Percentiles rank a stretch among this genome's conserved stretches.
phyloP scores from a whole-genome alignment of 2,797 vertebrate species.

The Yasuhikotakia modesta region DNA sequence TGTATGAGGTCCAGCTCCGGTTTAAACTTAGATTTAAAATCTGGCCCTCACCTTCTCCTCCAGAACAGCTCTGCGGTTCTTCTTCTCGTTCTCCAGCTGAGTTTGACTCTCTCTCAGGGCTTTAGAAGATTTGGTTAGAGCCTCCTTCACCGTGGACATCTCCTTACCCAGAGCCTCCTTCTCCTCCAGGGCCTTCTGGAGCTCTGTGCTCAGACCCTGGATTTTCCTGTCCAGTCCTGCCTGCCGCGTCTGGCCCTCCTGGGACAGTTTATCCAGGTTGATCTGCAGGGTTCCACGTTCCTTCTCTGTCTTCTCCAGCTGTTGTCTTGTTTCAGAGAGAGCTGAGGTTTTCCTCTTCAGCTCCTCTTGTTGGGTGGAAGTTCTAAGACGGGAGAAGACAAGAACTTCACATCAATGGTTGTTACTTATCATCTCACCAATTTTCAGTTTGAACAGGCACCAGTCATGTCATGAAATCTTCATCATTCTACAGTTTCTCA shows the following conservation, averaged over 20 bases:
- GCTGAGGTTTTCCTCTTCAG: constrained; percentile 83
- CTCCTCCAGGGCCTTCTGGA: constrained; percentile 80
- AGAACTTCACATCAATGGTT: neutral
- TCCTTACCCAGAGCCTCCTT: constrained; percentile 82
- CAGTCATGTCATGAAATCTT: neutral
- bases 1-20: neutral
- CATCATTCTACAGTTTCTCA: neutral
- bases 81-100: constrained; percentile 86
- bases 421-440: neutral
- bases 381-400: constrained; percentile 58
- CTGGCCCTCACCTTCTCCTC: constrained; percentile 84
- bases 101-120: constrained; percentile 82
- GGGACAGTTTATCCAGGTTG: constrained; percentile 79
- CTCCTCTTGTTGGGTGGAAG: constrained; percentile 76
- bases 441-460: too few relatives aligned
- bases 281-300: constrained; percentile 78
- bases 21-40: too few relatives aligned
- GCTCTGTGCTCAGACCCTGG: constrained; percentile 72
- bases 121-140: constrained; percentile 78
- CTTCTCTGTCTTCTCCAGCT: constrained; percentile 78
- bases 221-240: constrained; percentile 79
- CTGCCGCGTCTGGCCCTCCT: constrained; percentile 76
- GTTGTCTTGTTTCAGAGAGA: constrained; percentile 78
- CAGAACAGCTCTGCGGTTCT: constrained; percentile 77
- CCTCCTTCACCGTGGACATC: constrained; percentile 78